Conservation (phyloP, 1,140 invertebrate genomes). For the Drosophila equinoxialis region DNA sequence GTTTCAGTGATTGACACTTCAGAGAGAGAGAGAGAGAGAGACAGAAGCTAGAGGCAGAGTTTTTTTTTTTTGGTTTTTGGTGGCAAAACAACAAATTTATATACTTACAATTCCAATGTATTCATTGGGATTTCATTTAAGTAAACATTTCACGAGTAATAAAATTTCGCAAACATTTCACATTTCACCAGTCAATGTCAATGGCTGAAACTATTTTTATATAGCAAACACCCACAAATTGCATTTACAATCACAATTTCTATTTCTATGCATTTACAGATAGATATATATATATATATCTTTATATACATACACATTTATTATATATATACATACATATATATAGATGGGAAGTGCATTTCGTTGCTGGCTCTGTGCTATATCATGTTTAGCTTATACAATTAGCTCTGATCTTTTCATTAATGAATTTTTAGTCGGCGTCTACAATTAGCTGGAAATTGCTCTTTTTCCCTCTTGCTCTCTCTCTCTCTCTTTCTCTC, state of each 20-base stretch:
- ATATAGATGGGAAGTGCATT: not conserved
- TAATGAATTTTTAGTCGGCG: conserved; percentile 1
- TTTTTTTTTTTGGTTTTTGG: too few species aligned
- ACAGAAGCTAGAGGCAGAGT: not conserved
- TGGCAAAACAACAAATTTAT: not conserved
- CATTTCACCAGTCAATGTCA: conserved; percentile 33
- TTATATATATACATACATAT: not conserved
- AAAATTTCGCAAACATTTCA: conserved; percentile 25
- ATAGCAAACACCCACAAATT: conserved; percentile 37
- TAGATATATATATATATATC: not conserved
- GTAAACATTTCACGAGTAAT: conserved; percentile 43
- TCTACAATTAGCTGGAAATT: not conserved
- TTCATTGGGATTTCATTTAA: not conserved
- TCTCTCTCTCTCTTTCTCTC: not conserved
- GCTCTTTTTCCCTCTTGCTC: not conserved
- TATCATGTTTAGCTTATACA: conserved; percentile 18
- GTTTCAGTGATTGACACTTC: conserved; percentile 51
- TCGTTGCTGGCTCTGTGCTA: not conserved
- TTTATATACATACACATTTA: not conserved
- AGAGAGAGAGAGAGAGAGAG: not conserved
- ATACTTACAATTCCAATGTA: not conserved
- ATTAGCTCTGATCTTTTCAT: conserved; percentile 17
- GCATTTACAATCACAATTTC: conserved; percentile 31
- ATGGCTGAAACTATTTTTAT: conserved; percentile 25
- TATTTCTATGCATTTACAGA: conserved; percentile 10